Conservation (phyloP, 35 echinoderm and acorn worm species). For the Nesometra sesokonis region DNA sequence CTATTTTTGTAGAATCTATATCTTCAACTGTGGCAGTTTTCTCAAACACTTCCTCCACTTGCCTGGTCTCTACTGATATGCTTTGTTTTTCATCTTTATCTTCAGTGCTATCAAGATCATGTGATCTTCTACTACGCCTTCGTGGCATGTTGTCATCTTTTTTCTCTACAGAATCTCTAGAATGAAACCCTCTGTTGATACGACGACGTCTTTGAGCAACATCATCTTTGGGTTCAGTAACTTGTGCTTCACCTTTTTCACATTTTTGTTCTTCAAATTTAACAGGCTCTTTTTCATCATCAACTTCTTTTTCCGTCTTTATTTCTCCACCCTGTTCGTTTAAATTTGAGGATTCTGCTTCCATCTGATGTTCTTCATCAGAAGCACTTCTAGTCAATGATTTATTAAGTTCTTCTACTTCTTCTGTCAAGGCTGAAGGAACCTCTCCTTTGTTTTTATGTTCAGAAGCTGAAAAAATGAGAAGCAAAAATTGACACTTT, state of each 20-base stretch:
- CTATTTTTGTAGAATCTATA: background rate
- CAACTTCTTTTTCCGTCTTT: background rate
- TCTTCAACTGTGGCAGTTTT: background rate
- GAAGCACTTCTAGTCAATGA: conserved; percentile 38
- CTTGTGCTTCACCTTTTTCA: conserved; percentile 3
- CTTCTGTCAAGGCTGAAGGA: conserved; percentile 37
- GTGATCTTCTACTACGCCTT: background rate
- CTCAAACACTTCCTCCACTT: background rate
- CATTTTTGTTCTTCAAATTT: conserved; percentile 10
- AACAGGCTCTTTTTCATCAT: background rate
- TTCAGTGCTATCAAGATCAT: background rate
- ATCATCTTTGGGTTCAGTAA: background rate
- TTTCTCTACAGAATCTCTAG: background rate
- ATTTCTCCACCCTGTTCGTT: background rate
- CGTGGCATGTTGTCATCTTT: background rate
- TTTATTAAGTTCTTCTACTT: conserved; percentile 58
- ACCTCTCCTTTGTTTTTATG: conserved; percentile 11
- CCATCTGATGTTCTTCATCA: conserved; percentile 18
- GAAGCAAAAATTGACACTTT: too few relatives aligned
- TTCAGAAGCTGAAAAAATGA: background rate
- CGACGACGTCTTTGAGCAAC: background rate
- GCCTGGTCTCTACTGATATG: background rate
- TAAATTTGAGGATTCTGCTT: background rate
- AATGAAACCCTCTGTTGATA: background rate
- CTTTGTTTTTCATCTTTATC: background rate